Base-by-base conservation (phyloP, 2,113 vertebrate species). In the Aplodontia rufa region DNA sequence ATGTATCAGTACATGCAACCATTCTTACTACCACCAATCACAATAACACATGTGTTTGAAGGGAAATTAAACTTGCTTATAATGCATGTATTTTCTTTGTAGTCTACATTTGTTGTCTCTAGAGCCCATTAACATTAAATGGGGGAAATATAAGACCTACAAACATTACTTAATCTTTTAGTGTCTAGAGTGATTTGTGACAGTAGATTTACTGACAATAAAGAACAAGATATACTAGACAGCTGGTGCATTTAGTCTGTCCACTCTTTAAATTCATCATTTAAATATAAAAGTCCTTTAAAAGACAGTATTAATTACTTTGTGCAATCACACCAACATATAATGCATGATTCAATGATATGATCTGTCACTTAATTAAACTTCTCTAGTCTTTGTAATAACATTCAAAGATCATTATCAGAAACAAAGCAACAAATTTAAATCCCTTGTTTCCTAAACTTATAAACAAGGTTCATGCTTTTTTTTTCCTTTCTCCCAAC, bases 241-340 rank as follows among this genome's bases (percentile, higher is more conserved):
- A 93, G 68, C 60, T 58, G 53, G 2, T 16, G 84, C 96, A 90
- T 93, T 96, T 75, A 87, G 83, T 35, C 75, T 95, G 66, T 94
- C 94, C 90, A 90, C 74, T 95, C 83, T 96, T 96, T 95, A 98
- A 96, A 96, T 97, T 98, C 82, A 91, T 97, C 95, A 88, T 96
- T 95, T 0, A 0, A 96, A 95, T 94, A 74, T 69, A 97, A 96
- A 97, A 96, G 62, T 92, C 97, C 55, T 90, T 92, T 96, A 97
- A 97, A 85, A 40, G 66, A 90, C 58, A 78, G 95, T 96, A 97
- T 94, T 96, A 95, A 98, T 98, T 98, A 97, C 97, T 98, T 97
- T 4, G 35, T 97, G 95, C 91, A 97, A 97, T 96, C 75, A 93
- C 95, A 75, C 92, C 91, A 96, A 96, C 82, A 79, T 94, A 96